These are phyloP conservation scores for Microcaecilia unicolor DNA, from an alignment of 2,797 vertebrate genomes.

Conservation along the genomic window DNA sequence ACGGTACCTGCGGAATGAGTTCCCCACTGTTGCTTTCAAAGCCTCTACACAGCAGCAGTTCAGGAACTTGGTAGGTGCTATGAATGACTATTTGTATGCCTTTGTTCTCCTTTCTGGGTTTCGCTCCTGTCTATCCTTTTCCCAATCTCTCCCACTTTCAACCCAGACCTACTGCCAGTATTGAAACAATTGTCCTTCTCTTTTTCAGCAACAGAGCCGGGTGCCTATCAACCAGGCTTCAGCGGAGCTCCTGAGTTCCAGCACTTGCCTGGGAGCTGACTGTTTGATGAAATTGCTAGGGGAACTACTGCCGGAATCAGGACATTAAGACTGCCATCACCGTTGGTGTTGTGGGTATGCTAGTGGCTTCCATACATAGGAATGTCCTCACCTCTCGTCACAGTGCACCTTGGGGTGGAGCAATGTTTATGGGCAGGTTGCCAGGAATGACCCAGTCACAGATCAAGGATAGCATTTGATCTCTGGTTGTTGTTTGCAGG, in stretches of 20 bases:
- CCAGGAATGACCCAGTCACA: background rate
- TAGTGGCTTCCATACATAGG: no score
- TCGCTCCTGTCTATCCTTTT: no score
- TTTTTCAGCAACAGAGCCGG: slow-evolving; percentile 64
- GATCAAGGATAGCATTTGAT: background rate
- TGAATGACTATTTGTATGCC: background rate
- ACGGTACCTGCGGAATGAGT: slow-evolving; percentile 80
- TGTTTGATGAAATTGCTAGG: slow-evolving; percentile 81
- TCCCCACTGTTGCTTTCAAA: slow-evolving; percentile 86
- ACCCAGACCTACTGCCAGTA: background rate
- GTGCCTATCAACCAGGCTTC: slow-evolving; percentile 69
- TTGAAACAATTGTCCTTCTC: background rate
- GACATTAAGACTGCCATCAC: slow-evolving; percentile 78
- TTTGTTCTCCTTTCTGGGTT: background rate
- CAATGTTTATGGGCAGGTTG: no score
- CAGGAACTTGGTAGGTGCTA: slow-evolving; percentile 68
- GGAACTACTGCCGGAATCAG: slow-evolving; percentile 77
- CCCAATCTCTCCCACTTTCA: no score
- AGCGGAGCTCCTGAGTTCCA: slow-evolving; percentile 65
- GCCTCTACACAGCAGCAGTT: slow-evolving; percentile 82
- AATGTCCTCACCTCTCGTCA: no score
- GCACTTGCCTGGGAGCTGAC: slow-evolving; percentile 81
- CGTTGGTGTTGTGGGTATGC: slow-evolving; percentile 78
- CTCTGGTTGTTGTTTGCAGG: slow-evolving; percentile 38
- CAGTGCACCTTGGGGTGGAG: no score